phyloP scores from a whole-genome alignment of 2,888 invertebrate genomes.

The Apamea epomidion region DNA sequence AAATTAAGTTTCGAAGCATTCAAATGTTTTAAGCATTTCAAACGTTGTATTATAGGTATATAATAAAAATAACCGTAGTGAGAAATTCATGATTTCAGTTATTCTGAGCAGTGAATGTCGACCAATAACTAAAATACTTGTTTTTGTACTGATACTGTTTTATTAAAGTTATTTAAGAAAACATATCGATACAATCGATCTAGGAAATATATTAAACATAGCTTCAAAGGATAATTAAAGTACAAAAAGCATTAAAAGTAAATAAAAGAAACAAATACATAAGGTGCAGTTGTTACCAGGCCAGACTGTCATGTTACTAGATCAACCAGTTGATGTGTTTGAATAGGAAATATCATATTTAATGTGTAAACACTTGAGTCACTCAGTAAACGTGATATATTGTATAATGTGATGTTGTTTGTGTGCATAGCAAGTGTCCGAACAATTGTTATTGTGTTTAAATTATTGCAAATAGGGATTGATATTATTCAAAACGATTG shows the following conservation, averaged over 20 bases:
- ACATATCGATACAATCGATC: constrained; percentile 9
- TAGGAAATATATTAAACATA: background rate
- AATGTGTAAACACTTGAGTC: constrained; percentile 7
- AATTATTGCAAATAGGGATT: constrained; percentile 32
- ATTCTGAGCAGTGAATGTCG: background rate
- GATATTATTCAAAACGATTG: constrained; percentile 51
- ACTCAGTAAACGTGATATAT: constrained; percentile 6
- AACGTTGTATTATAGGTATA: constrained; percentile 10
- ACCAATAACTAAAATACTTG: constrained; percentile 20
- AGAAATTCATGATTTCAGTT: constrained; percentile 13
- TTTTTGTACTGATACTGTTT: constrained; percentile 14
- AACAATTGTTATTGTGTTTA: constrained; percentile 28
- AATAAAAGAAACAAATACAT: background rate
- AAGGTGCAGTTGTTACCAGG: background rate
- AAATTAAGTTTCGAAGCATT: constrained; percentile 45
- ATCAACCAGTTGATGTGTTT: background rate
- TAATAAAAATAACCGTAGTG: constrained; percentile 15
- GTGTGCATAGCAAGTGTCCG: constrained; percentile 26
- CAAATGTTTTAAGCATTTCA: constrained; percentile 16
- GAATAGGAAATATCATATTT: background rate
- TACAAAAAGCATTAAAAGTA: constrained; percentile 9
- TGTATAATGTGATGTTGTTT: constrained; percentile 6
- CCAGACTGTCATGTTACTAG: background rate
- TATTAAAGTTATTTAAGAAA: constrained; percentile 24
- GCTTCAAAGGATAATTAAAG: constrained; percentile 6